Evolutionary conservation across 2,113 vertebrate species (phyloP), one percentile per base, ranked within the genome.

Genomic region (Chaetodon trifascialis): DNA sequence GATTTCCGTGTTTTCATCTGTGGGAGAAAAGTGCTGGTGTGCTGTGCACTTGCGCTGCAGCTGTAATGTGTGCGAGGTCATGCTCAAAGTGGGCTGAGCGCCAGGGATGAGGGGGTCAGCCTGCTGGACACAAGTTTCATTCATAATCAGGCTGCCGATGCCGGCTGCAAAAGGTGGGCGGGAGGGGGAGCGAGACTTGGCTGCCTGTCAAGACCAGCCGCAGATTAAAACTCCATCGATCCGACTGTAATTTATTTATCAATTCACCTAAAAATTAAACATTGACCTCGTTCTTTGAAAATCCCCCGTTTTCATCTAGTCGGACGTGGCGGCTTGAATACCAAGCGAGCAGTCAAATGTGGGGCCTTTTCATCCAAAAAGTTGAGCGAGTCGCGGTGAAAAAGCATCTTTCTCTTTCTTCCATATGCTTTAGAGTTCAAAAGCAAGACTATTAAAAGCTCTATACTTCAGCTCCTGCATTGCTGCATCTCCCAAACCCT

Each of bases 201-300:
- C 88, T 49, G 55, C 70, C 55, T 67, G 82, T 93, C 81, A 88
- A 74, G 77, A 80, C 38, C 68, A 2, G 74, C 49, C 6, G 40
- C 82, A 92, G 92, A 93, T 94, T 91, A 93, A 94, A 94, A 86
- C 80, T 25, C 85, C 88, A 94, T 94, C 88, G 93, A 95, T 92
- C 91, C 58, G 8, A 66, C 84, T 82, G 79, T 91, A 91, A 93
- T 92, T 94, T 93, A 93, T 94, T 93, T 92, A 93, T 93, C 87
- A 90, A 88, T 94, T 94, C 92, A 72, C 85, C 88, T 2, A 91
- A 94, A 94, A 94, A 93, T 91, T 90, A 91, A 92, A 92, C 89
- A 91, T 84, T 90, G 91, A 91, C 88, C 90, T 83, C 85, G 23
- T 87, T 88, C 70, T 89, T 82, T 79, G 81, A 86, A 86, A 85